Percentiles rank a stretch among this genome's conserved stretches.
Evolutionary conservation across 2,888 invertebrate genomes (phyloP).

Genomic region (Dryocosmus kuriphilus): DNA sequence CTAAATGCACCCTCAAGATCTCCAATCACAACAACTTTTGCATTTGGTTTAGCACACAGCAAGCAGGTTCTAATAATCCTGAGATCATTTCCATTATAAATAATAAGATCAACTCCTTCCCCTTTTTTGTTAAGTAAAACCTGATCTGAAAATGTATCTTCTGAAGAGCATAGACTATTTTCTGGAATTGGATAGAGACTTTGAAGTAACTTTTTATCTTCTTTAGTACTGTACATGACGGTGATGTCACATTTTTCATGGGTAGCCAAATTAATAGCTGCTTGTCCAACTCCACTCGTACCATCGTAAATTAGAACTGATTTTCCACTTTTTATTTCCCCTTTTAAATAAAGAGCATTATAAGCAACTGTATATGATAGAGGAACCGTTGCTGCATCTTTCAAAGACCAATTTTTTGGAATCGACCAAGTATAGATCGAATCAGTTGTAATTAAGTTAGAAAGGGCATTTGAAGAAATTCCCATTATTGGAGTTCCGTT

Average conservation of each 20-base stretch:
- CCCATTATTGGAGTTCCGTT: constrained; percentile 61
- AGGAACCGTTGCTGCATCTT: constrained; percentile 80
- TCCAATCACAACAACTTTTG: constrained; percentile 80
- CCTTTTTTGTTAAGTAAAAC: constrained; percentile 81
- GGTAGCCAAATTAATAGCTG: constrained; percentile 36
- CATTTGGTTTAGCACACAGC: constrained; percentile 74
- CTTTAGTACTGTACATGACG: neutral
- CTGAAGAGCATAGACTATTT: neutral
- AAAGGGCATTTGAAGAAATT: constrained; percentile 62
- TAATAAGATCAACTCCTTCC: constrained; percentile 83
- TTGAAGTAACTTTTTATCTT: constrained; percentile 21
- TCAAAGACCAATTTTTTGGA: constrained; percentile 78
- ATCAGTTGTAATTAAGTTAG: constrained; percentile 45
- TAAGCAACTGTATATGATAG: constrained; percentile 78
- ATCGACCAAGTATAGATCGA: constrained; percentile 76
- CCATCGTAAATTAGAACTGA: constrained; percentile 31
- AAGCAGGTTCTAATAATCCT: constrained; percentile 80
- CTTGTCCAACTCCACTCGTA: constrained; percentile 24
- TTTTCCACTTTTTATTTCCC: neutral
- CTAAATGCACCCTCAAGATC: constrained; percentile 76
- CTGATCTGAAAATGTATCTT: constrained; percentile 87
- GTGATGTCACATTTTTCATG: constrained; percentile 20
- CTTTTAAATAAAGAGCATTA: constrained; percentile 36
- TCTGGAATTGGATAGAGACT: constrained; percentile 25
- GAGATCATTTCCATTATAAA: constrained; percentile 77